Conservation (phyloP, 2,888 invertebrate species). For the Microctonus aethiopoides region DNA sequence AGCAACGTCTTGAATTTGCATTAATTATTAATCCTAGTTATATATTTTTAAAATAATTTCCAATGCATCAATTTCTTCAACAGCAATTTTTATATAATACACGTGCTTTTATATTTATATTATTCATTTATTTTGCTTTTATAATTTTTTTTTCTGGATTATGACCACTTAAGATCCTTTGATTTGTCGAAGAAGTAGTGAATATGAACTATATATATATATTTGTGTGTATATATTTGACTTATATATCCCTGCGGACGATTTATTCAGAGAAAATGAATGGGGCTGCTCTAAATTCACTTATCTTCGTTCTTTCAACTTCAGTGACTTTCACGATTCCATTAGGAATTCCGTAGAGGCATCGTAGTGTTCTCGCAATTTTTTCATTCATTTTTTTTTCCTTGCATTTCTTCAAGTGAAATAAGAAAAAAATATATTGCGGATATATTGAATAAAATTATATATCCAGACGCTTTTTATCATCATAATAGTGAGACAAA, state of each 20-base stretch:
- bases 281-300: conserved; percentile 39
- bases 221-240: neutral
- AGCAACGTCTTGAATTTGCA: neutral
- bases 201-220: neutral
- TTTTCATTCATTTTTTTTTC: neutral
- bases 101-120: too few relatives aligned
- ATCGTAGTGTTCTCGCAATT: neutral
- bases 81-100: too few relatives aligned
- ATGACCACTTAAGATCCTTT: neutral
- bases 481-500: neutral
- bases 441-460: neutral
- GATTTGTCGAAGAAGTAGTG: neutral
- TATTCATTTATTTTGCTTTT: neutral
- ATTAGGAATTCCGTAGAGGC: conserved; percentile 32
- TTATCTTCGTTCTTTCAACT: conserved; percentile 37
- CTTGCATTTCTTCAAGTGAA: neutral
- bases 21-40: neutral
- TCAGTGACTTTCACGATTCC: conserved; percentile 33
- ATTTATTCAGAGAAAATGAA: conserved; percentile 41
- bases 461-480: neutral
- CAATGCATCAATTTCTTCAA: too few relatives aligned
- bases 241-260: conserved; percentile 21
- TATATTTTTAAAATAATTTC: neutral
- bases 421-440: neutral
- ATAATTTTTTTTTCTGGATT: neutral